These are phyloP conservation scores for Drosophila anomalata DNA, from an alignment of 2,888 invertebrate species.

Conservation along the genomic window DNA sequence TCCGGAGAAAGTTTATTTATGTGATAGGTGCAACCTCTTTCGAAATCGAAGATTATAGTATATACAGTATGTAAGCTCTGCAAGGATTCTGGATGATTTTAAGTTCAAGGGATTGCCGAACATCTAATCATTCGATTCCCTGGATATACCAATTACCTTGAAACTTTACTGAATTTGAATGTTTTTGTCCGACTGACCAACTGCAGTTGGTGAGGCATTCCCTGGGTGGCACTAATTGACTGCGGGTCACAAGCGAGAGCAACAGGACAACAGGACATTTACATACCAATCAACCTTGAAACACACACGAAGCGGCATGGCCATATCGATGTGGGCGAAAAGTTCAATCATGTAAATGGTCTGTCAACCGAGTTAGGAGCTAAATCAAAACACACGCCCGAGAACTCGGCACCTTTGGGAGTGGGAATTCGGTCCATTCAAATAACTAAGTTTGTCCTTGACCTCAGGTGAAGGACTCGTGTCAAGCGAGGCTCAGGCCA, in stretches of 20 bases:
- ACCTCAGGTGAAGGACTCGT: constrained; percentile 32
- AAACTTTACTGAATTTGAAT: constrained; percentile 14
- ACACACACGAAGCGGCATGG: constrained; percentile 6
- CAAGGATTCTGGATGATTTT: background rate
- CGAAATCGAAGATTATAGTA: background rate
- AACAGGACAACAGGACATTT: constrained; percentile 34
- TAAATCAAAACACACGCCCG: constrained; percentile 27
- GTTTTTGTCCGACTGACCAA: constrained; percentile 3
- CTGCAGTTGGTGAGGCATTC: constrained; percentile 1
- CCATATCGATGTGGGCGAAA: constrained; percentile 5
- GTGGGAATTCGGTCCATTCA: constrained; percentile 4
- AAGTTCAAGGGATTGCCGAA: constrained; percentile 26
- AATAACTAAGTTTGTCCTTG: constrained; percentile 33
- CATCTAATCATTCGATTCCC: constrained; percentile 22
- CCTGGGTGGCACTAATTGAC: constrained; percentile 32
- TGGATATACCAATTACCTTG: constrained; percentile 15
- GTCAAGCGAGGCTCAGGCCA: constrained; percentile 16
- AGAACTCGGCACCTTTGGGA: background rate
- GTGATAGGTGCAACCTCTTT: constrained; percentile 2
- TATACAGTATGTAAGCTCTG: background rate
- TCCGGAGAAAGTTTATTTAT: constrained; percentile 36
- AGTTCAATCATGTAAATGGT: constrained; percentile 46
- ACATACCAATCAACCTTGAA: constrained; percentile 19
- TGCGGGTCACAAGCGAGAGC: constrained; percentile 20
- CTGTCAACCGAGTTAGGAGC: constrained; percentile 22